Percentiles rank a stretch among this genome's conserved stretches.
phyloP scores from a whole-genome alignment of 2,113 vertebrate genomes.

The Lophura nycthemera region DNA sequence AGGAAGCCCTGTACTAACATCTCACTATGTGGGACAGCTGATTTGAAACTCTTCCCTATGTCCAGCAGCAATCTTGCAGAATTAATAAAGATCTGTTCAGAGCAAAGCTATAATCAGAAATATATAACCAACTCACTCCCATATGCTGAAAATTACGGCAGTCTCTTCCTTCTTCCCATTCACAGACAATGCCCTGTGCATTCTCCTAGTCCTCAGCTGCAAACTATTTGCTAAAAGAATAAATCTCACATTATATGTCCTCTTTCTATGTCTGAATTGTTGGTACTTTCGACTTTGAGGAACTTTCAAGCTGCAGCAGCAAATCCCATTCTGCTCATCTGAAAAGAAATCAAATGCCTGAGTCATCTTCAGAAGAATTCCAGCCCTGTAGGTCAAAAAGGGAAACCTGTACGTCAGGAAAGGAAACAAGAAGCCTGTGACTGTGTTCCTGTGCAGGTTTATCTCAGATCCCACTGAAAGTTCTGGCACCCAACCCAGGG shows the following conservation, averaged over 20 bases:
- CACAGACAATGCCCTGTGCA: neutral
- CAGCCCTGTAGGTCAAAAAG: neutral
- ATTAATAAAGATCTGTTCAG: neutral
- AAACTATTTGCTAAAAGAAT: neutral
- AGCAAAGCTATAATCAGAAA: neutral
- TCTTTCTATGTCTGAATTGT: neutral
- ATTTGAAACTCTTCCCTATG: neutral
- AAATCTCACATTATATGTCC: neutral
- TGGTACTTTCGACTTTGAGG: neutral
- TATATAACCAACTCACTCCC: neutral
- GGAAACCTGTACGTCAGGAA: neutral
- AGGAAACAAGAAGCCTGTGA: neutral
- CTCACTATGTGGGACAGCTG: neutral
- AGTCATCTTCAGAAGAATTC: neutral
- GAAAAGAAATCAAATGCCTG: neutral
- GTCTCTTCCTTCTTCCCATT: neutral
- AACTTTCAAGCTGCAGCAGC: neutral
- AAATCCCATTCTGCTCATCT: neutral
- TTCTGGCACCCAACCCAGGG: neutral
- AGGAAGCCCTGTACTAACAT: neutral
- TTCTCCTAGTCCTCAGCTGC: neutral
- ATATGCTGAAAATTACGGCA: rapidly evolving
- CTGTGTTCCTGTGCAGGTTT: neutral
- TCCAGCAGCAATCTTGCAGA: rapidly evolving
- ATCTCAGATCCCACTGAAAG: neutral